A percentile compares a stretch with the other conserved stretches of the same genome.
Evolutionary conservation across 2,113 vertebrate species (phyloP).

Genomic region (Sclerurus mexicanus): DNA sequence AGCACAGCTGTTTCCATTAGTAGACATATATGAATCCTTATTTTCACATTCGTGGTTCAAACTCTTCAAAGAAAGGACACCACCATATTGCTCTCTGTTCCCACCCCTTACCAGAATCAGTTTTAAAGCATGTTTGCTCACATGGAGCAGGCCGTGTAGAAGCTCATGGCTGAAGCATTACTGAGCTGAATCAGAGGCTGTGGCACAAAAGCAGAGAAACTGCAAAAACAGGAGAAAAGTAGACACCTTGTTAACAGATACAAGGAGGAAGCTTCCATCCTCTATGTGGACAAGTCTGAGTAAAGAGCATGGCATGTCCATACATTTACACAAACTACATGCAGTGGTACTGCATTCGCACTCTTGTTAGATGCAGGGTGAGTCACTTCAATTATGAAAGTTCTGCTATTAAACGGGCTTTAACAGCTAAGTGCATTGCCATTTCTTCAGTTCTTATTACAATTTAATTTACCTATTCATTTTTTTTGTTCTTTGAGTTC

Average conservation of each 20-base stretch:
- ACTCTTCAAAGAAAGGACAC: not conserved
- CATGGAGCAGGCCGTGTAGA: not conserved
- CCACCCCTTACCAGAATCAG: not conserved
- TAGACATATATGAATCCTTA: not conserved
- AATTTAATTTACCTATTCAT: constrained; percentile 20
- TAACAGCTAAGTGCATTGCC: constrained; percentile 13
- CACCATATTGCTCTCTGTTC: not conserved
- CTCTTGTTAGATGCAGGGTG: not conserved
- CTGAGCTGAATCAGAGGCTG: not conserved
- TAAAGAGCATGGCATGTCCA: not conserved
- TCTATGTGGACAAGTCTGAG: not conserved
- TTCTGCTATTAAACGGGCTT: not conserved
- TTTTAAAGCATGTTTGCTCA: not conserved
- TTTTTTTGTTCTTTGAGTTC: constrained; percentile 30
- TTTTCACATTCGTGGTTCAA: not conserved
- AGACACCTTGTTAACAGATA: not conserved
- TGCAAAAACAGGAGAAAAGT: not conserved
- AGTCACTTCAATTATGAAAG: constrained; percentile 12
- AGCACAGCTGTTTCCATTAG: not conserved
- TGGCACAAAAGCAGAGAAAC: not conserved
- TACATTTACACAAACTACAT: not conserved
- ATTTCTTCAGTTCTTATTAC: constrained; percentile 23
- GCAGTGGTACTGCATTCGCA: not conserved
- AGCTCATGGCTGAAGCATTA: not conserved
- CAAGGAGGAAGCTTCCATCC: not conserved